Evolutionary conservation across 2,113 vertebrate genomes (phyloP).

Genomic region (Prochilodus magdalenae): DNA sequence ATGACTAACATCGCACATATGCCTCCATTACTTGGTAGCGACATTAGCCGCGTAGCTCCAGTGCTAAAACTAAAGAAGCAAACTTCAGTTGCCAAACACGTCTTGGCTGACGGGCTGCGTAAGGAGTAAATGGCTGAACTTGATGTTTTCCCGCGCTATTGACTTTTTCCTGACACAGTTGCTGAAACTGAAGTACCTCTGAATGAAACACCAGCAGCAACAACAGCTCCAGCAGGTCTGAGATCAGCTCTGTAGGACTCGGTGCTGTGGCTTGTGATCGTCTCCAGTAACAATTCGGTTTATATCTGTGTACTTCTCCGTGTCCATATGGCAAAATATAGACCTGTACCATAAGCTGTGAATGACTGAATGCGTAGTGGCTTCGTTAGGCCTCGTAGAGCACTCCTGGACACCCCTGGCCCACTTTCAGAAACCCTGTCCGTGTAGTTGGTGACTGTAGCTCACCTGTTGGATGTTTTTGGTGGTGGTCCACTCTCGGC

Average conservation of each 20-base stretch:
- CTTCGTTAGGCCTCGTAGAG: background rate
- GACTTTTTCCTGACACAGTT: background rate
- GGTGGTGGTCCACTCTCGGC: no score
- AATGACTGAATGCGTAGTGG: background rate
- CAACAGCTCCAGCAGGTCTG: background rate
- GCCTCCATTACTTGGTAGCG: no score
- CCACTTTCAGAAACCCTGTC: background rate
- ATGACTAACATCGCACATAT: no score
- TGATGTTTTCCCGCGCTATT: background rate
- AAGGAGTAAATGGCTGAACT: background rate
- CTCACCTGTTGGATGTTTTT: no score
- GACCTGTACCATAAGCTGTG: background rate
- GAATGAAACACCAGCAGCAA: constrained; percentile 11
- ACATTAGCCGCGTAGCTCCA: no score
- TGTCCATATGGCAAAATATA: background rate
- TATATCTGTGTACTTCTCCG: background rate
- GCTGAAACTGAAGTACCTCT: background rate
- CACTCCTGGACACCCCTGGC: background rate
- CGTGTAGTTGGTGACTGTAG: no score
- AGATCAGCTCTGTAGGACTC: background rate
- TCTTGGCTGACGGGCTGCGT: background rate
- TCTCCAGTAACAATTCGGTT: background rate
- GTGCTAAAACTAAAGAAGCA: no score
- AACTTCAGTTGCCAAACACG: no score
- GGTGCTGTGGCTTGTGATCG: no score